Conservation (phyloP, 2,797 vertebrate species). For the Syncerus caffer region DNA sequence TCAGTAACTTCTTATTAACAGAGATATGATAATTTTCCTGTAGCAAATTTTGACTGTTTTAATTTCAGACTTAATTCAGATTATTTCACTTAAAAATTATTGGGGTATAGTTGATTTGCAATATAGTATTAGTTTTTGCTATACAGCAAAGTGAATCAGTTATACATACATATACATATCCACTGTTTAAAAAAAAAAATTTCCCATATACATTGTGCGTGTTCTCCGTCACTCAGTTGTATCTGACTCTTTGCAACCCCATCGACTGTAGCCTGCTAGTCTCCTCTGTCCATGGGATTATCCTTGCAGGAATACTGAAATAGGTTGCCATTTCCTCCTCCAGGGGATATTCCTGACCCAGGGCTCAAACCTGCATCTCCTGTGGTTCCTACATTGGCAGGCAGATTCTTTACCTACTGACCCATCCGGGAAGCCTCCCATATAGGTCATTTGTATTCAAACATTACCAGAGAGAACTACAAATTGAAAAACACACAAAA, state of each 20-base stretch:
- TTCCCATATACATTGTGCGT: neutral
- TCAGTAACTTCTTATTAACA: neutral
- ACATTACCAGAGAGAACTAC: neutral
- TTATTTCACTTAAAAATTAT: neutral
- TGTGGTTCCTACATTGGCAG: neutral
- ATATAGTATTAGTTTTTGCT: neutral
- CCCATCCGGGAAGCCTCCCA: neutral
- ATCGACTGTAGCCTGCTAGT: neutral
- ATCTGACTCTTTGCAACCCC: neutral
- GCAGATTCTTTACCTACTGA: neutral
- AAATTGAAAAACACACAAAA: neutral
- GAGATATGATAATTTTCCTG: neutral
- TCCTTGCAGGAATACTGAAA: neutral
- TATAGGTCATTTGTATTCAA: neutral
- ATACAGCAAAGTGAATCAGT: neutral
- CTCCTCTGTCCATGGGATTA: neutral
- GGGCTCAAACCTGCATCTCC: too few species aligned
- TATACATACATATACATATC: neutral
- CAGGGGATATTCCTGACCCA: neutral
- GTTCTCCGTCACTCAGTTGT: neutral
- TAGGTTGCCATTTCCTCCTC: neutral
- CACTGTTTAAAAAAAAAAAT: fast-evolving
- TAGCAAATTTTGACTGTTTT: neutral
- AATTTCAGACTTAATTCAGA: neutral
- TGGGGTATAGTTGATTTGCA: neutral